Evolutionary conservation across 2,888 invertebrate species (phyloP).

Genomic region (Zygaena filipendulae): DNA sequence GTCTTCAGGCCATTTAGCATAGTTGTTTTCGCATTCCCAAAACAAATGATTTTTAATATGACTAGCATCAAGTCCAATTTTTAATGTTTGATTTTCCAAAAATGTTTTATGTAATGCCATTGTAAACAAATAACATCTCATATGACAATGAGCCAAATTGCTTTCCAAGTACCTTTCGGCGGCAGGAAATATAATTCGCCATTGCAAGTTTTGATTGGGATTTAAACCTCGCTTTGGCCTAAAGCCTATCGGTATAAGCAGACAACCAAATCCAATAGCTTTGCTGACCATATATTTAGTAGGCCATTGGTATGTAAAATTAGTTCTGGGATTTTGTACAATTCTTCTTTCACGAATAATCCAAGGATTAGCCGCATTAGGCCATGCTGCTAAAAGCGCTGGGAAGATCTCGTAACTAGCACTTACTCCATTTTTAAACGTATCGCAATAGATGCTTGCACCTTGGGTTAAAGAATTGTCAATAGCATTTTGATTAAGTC

Average conservation of each 20-base stretch:
- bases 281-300: conserved; percentile 73
- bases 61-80: conserved; percentile 73
- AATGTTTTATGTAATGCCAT: conserved; percentile 78
- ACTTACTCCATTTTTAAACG: conserved; percentile 41
- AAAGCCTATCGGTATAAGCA: conserved; percentile 77
- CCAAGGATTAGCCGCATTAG: conserved; percentile 77
- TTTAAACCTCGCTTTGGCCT: conserved; percentile 71
- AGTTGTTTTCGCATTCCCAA: conserved; percentile 81
- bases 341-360: conserved; percentile 67
- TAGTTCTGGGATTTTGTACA: conserved; percentile 66
- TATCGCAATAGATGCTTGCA: conserved; percentile 73
- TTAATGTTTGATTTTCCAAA: conserved; percentile 72
- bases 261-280: conserved; percentile 73
- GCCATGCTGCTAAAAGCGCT: conserved; percentile 78
- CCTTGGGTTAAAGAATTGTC: conserved; percentile 70
- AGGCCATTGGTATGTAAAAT: conserved; percentile 76
- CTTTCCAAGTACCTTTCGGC: conserved; percentile 81
- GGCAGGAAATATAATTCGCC: conserved; percentile 82
- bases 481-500: conserved; percentile 64
- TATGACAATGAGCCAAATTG: conserved; percentile 76
- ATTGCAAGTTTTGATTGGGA: conserved; percentile 74
- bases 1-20: conserved; percentile 78
- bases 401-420: conserved; percentile 76
- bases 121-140: conserved; percentile 75
- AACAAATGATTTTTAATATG: conserved; percentile 81